Percentiles rank a stretch among this genome's conserved stretches.
phyloP scores from a whole-genome alignment of 2,888 invertebrate species.

The Temnothorax rugatulus region DNA sequence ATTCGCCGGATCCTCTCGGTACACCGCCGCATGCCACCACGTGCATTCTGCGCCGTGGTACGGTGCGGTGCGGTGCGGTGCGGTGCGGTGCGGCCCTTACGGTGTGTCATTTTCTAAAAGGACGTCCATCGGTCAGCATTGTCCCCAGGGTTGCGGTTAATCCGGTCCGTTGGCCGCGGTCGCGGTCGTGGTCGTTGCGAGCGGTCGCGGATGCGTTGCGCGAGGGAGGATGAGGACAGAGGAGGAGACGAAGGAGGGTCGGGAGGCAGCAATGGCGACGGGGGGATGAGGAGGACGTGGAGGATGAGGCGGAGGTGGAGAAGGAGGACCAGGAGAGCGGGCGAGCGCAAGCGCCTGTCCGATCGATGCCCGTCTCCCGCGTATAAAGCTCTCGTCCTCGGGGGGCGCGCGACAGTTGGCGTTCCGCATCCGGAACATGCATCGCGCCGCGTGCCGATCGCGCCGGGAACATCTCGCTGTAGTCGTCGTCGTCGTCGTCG shows the following conservation, averaged over 20 bases:
- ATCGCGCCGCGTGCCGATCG: slow-evolving; percentile 76
- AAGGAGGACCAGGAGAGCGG: slow-evolving; percentile 75
- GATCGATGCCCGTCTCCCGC: slow-evolving; percentile 85
- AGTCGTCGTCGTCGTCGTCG: slow-evolving; percentile 29
- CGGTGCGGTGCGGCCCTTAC: slow-evolving; percentile 32
- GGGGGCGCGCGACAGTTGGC: slow-evolving; percentile 85
- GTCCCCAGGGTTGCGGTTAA: slow-evolving; percentile 73
- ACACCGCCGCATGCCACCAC: slow-evolving; percentile 36
- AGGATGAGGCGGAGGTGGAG: slow-evolving; percentile 67
- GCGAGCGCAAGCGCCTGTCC: slow-evolving; percentile 85
- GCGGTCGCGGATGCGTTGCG: slow-evolving; percentile 60
- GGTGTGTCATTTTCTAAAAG: slow-evolving; percentile 71
- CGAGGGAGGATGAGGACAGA: slow-evolving; percentile 42
- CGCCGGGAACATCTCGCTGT: slow-evolving; percentile 38
- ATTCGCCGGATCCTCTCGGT: slow-evolving; percentile 37
- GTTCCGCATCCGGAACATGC: slow-evolving; percentile 83
- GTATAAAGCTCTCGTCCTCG: slow-evolving; percentile 85
- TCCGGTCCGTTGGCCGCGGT: slow-evolving; percentile 72
- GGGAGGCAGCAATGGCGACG: slow-evolving; percentile 16
- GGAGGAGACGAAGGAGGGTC: slow-evolving; percentile 28
- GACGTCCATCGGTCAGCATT: slow-evolving; percentile 69
- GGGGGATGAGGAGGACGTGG: slow-evolving; percentile 63
- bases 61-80: not conserved
- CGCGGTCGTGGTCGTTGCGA: slow-evolving; percentile 67
- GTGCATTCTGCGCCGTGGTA: slow-evolving; percentile 43